A percentile compares a stretch with the other conserved stretches of the same genome.
phyloP scores from a whole-genome alignment of 1,140 invertebrate species.

The Araneus ventricosus region DNA sequence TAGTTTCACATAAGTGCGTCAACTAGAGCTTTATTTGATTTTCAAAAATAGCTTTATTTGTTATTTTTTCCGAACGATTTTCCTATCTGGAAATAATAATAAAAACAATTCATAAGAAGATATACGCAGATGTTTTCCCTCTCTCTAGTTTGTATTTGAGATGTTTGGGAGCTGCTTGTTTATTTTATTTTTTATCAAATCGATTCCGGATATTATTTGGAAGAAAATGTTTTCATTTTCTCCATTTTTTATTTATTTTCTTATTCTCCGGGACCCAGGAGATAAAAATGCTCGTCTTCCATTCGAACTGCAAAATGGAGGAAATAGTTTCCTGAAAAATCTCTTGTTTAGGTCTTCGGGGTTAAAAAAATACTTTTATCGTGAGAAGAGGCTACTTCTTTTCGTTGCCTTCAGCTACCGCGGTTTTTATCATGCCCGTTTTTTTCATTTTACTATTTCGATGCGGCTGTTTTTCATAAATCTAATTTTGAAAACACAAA shows the following conservation, averaged over 20 bases:
- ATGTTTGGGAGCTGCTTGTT: neutral
- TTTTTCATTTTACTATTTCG: neutral
- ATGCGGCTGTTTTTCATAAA: neutral
- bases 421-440: neutral
- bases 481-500: neutral
- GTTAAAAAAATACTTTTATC: neutral
- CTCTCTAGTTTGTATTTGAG: neutral
- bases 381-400: neutral
- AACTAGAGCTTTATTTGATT: constrained; percentile 14
- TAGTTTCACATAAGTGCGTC: neutral
- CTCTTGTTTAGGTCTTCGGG: neutral
- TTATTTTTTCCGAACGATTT: neutral
- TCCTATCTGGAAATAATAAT: neutral
- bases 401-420: neutral
- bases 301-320: neutral
- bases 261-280: neutral
- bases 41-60: neutral
- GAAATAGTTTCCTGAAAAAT: constrained; percentile 1
- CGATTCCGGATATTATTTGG: constrained; percentile 46
- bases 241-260: neutral
- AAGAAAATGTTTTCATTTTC: constrained; percentile 22
- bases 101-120: constrained; percentile 20
- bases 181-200: constrained; percentile 1
- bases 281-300: neutral
- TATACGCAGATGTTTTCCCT: constrained; percentile 28